Evolutionary conservation across 2,888 invertebrate species (phyloP).

Genomic region (Leucophenga montana): DNA sequence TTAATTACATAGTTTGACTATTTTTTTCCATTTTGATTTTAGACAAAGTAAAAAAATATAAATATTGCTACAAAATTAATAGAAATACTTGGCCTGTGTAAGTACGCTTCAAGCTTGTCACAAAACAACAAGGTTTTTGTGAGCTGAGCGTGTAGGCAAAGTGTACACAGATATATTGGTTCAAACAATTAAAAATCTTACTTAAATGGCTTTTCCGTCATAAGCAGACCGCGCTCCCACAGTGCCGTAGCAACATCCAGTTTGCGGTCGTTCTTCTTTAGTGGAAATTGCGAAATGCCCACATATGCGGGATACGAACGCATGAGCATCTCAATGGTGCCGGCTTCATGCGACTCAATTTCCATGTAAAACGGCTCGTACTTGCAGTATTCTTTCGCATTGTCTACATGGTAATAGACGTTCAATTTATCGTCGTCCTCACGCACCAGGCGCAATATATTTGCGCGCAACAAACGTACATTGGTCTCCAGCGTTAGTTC

Average conservation of each 20-base stretch:
- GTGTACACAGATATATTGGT: background rate
- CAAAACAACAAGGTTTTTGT: background rate
- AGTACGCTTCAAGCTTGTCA: background rate
- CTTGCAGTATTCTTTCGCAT: conserved; percentile 88
- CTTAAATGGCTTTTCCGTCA: conserved; percentile 75
- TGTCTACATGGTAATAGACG: conserved; percentile 88
- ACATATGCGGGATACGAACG: conserved; percentile 85
- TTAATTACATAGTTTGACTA: too few species aligned
- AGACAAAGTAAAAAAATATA: too few species aligned
- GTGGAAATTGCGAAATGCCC: conserved; percentile 81
- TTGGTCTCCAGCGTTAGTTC: conserved; percentile 74
- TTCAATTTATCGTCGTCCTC: conserved; percentile 75
- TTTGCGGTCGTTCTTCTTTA: conserved; percentile 79
- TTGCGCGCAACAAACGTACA: conserved; percentile 77
- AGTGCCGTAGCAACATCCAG: conserved; percentile 81
- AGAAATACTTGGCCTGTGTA: too few species aligned
- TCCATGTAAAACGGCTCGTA: conserved; percentile 85
- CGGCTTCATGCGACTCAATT: conserved; percentile 80
- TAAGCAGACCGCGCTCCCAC: conserved; percentile 88
- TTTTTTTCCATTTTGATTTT: too few species aligned
- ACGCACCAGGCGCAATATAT: conserved; percentile 77
- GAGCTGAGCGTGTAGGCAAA: background rate
- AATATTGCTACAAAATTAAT: too few species aligned
- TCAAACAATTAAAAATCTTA: background rate
- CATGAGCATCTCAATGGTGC: conserved; percentile 82